Base-by-base conservation (phyloP, 1,140 invertebrate genomes). In the Cephus cinctus region DNA sequence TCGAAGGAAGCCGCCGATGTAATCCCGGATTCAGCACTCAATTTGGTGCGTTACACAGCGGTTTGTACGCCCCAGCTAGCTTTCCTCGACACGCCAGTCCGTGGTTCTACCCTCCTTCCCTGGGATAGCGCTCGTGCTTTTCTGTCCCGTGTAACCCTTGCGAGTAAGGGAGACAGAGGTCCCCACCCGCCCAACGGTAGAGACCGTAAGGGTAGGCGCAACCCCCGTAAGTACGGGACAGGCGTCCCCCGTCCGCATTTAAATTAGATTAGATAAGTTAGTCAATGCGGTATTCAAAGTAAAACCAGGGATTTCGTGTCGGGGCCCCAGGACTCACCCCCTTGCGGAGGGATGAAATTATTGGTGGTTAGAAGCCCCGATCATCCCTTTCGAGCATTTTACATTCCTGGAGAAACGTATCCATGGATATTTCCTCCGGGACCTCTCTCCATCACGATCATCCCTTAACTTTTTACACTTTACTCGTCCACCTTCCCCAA, bases 1-100 rank as follows among this genome's bases (percentile, higher is more conserved):
- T n/a, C n/a, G n/a, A 34, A 39, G 30, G 15, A 18, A 42, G 18
- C 27, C 45, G 44, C 19, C 32, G 20, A 46, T 60, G 60, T 76
- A 76, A 76, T 75, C 73, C 71, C 49, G 61, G 71, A 74, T 77
- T 75, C 73, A 72, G 71, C 72, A 73, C 74, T 77, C 73, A 75
- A 77, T 77, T 77, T 77, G 64, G 66, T 65, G 65, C 66, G 67
- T 75, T 75, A 75, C 68, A 68, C 69, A 63, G 72, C 64, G 70
- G 66, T 74, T 71, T 66, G 38, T 57, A 50, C 52, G 42, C 30
- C 39, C 25, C n/a, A 27, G 6, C 25, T 6, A 6, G 25, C 25
- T 27, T 27, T 27, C 25, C 25, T n/a, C 41, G 20, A 18, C 18
- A 9, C 15, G 31, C 27, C 21, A 21, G 34, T 38, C 40, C 15